These are phyloP conservation scores for Dendroctonus ponderosae DNA, from an alignment of 1,140 invertebrate genomes.

Conservation along the genomic window DNA sequence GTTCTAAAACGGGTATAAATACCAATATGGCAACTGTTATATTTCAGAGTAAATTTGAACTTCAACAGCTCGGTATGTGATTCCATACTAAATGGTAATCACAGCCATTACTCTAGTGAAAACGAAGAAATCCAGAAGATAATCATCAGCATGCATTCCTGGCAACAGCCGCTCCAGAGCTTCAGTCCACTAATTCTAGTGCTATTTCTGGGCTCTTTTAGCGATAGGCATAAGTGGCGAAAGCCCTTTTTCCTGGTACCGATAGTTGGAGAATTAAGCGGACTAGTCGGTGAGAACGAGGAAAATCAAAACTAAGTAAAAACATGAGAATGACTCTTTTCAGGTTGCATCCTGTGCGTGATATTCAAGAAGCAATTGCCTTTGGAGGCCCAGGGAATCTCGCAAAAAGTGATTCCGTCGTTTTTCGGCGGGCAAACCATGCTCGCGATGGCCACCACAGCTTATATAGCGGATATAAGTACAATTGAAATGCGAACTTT, in stretches of 20 bases:
- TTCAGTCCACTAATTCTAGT: slow-evolving; percentile 56
- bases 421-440: slow-evolving; percentile 57
- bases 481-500: slow-evolving; percentile 56
- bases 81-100: slow-evolving; percentile 53
- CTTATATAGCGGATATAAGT: slow-evolving; percentile 60
- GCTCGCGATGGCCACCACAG: slow-evolving; percentile 58
- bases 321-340: slow-evolving; percentile 3
- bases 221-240: slow-evolving; percentile 58
- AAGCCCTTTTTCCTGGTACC: slow-evolving; percentile 41
- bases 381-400: slow-evolving; percentile 56
- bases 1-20: too few species aligned
- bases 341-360: slow-evolving; percentile 56
- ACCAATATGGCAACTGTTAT: too few species aligned
- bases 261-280: slow-evolving; percentile 44
- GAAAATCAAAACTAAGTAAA: background rate
- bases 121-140: slow-evolving; percentile 43
- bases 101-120: slow-evolving; percentile 27
- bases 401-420: slow-evolving; percentile 57
- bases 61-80: slow-evolving; percentile 35
- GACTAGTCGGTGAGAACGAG: slow-evolving; percentile 44
- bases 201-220: slow-evolving; percentile 62
- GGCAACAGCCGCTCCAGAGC: slow-evolving; percentile 44
- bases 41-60: slow-evolving; percentile 34
- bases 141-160: slow-evolving; percentile 43
- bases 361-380: slow-evolving; percentile 55